Percentiles rank a stretch among this genome's conserved stretches.
Conservation (phyloP, 2,797 vertebrate species). For the Cryptoblepharus egeriae region DNA sequence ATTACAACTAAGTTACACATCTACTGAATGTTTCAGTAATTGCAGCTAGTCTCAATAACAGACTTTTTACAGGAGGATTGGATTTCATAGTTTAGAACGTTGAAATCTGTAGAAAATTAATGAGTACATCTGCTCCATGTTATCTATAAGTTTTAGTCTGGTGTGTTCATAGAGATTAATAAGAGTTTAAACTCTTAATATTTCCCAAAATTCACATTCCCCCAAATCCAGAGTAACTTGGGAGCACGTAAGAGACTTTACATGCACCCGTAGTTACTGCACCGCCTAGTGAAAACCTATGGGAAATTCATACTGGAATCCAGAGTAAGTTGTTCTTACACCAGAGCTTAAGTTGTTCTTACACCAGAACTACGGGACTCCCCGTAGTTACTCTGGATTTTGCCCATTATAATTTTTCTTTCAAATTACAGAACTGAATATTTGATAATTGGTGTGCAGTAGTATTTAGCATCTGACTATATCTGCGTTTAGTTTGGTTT, state of each 20-base stretch:
- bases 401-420: not conserved
- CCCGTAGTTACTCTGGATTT: too few relatives aligned
- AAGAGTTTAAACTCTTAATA: not conserved
- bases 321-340: too few relatives aligned
- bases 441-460: not conserved
- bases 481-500: not conserved
- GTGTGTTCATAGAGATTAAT: not conserved
- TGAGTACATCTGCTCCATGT: constrained; percentile 28
- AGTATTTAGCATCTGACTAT: not conserved
- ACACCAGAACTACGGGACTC: too few relatives aligned
- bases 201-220: not conserved
- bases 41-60: constrained; percentile 14
- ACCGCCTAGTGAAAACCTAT: too few relatives aligned
- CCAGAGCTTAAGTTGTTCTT: too few relatives aligned
- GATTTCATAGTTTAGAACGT: constrained; percentile 10
- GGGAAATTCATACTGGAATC: too few relatives aligned
- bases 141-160: not conserved
- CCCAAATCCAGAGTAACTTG: too few relatives aligned
- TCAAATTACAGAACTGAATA: not conserved
- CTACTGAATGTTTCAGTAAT: constrained; percentile 24
- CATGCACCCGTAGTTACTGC: too few relatives aligned
- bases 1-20: constrained; percentile 30
- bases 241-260: too few relatives aligned
- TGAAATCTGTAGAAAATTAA: constrained; percentile 4
- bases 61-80: constrained; percentile 20